Evolutionary conservation across 2,113 vertebrate species (phyloP).

Genomic region (Nesoenas mayeri): DNA sequence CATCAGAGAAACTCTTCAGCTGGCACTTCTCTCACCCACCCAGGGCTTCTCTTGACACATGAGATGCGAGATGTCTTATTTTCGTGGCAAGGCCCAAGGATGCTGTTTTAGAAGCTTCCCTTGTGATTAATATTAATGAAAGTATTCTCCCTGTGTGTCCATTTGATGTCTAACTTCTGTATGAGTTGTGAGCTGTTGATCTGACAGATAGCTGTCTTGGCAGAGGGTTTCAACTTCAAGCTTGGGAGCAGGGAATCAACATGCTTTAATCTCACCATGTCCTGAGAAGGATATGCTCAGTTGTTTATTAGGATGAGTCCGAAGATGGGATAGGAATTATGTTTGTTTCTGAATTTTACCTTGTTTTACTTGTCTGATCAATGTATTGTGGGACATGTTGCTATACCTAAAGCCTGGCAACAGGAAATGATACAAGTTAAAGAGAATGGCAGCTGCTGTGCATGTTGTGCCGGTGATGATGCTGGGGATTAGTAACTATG

Average conservation of each 20-base stretch:
- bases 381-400: neutral
- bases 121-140: neutral
- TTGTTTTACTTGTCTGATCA: neutral
- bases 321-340: neutral
- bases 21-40: neutral
- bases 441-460: neutral
- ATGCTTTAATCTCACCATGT: neutral
- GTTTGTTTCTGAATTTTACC: neutral
- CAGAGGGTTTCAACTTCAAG: neutral
- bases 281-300: neutral
- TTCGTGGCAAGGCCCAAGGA: neutral
- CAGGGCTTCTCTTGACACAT: neutral
- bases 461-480: fast-evolving
- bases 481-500: neutral
- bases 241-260: neutral
- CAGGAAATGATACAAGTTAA: neutral
- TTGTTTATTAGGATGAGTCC: neutral
- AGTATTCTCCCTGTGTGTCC: neutral
- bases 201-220: neutral
- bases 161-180: neutral
- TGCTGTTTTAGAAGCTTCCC: neutral
- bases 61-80: neutral
- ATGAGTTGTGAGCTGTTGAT: neutral
- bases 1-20: neutral
- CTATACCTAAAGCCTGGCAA: neutral